Evolutionary conservation across 1,140 invertebrate genomes (phyloP).

Genomic region (Epicauta chinensis): DNA sequence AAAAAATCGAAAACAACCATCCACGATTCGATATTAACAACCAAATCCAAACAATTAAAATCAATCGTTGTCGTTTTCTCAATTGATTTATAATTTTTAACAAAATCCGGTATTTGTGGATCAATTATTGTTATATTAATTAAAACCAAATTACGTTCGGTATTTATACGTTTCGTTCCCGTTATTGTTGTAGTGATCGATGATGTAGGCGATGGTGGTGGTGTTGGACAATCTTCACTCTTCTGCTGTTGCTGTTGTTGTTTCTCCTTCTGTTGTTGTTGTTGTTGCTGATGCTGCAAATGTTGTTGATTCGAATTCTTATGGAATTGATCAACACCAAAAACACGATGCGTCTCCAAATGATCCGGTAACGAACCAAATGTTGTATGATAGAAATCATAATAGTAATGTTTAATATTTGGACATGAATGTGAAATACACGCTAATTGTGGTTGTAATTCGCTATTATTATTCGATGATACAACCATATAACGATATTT

Average conservation of each 20-base stretch:
- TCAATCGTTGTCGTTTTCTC: slow-evolving; percentile 59
- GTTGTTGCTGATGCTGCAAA: neutral
- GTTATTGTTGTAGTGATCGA: slow-evolving; percentile 23
- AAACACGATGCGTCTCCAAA: slow-evolving; percentile 53
- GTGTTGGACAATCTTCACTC: slow-evolving; percentile 53
- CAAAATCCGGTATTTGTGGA: slow-evolving; percentile 52
- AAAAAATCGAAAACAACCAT: slow-evolving; percentile 91
- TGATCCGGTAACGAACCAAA: slow-evolving; percentile 61
- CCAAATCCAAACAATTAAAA: slow-evolving; percentile 86
- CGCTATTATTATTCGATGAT: slow-evolving; percentile 48
- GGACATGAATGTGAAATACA: slow-evolving; percentile 81
- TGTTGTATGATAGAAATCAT: slow-evolving; percentile 28
- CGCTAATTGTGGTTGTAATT: slow-evolving; percentile 44
- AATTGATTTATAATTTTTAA: slow-evolving; percentile 49
- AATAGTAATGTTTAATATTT: slow-evolving; percentile 49
- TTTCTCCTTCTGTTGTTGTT: too few species aligned
- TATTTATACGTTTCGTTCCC: slow-evolving; percentile 21
- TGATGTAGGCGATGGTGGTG: slow-evolving; percentile 69
- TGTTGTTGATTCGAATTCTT: too few species aligned
- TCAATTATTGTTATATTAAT: slow-evolving; percentile 56
- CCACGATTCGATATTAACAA: slow-evolving; percentile 90
- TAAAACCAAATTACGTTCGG: slow-evolving; percentile 47
- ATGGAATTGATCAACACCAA: slow-evolving; percentile 35
- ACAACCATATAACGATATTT: slow-evolving; percentile 76
- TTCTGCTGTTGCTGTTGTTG: neutral